Base-by-base conservation (phyloP, 2,888 invertebrate species). In the Pyrrhosoma nymphula region DNA sequence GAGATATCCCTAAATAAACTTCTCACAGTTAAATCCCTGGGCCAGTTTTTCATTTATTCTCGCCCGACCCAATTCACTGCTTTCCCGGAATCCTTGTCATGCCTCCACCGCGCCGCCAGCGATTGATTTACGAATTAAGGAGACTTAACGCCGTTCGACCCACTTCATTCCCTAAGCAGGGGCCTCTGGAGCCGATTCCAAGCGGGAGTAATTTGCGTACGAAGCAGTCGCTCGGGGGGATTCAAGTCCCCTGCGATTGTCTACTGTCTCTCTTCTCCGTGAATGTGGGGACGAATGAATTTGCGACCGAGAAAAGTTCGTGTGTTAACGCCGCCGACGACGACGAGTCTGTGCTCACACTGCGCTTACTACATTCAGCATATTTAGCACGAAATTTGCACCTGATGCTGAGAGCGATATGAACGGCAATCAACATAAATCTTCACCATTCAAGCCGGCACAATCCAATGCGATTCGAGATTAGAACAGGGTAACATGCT, bases 41-140 rank as follows among this genome's bases (percentile, higher is more conserved):
- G 82, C 82, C 82, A 82, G 82, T 35, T 35, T 35, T 35, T 35
- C 82, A 82, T 82, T 82, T 35, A 82, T 82, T 82, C 82, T 30
- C 35, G 82, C 0, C 82, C 82, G 82, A 82, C 82, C 82, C 82
- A 82, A 82, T 82, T 82, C 35, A 82, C 82, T 35, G 82, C 35
- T 35, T 69, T 26, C n/a, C 69, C 69, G 26, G 69, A 20, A 69
- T 10, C 82, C n/a, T 69, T n/a, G 82, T 82, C 82, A 35, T 82
- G 82, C 82, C 10, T n/a, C n/a, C n/a, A n/a, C n/a, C 10, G 69
- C 26, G 23, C 23, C 26, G 82, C 0, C 35, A 2, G 82, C 30
- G 35, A 82, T 82, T 82, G 82, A 82, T 82, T 82, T 82, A 82
- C 82, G 82, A 82, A 82, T 82, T 82, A 82, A 35, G 82, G 35